Base-by-base conservation (phyloP, 1,140 invertebrate species). In the Orius insidiosus region DNA sequence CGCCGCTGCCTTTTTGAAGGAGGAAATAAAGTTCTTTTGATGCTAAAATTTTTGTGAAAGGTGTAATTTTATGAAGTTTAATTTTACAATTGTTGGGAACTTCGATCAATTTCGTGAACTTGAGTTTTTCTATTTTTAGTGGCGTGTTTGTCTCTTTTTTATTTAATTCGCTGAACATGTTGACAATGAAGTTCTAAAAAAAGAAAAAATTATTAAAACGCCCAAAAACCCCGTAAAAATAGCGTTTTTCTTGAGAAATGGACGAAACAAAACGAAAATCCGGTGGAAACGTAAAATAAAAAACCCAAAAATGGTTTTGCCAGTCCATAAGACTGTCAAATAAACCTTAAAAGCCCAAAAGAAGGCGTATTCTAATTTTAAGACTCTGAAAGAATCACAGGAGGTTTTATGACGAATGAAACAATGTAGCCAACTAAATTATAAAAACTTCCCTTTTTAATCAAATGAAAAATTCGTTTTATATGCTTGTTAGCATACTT, bases 1-100 rank as follows among this genome's bases (percentile, higher is more conserved):
- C 36, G 18, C 48, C 48, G 13, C 30, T 33, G 2, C 48, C 48
- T 3, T 31, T 39, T 33, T 45, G 48, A 6, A 45, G 24, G 3
- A 35, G 19, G 6, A 44, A 24, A 7, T 24, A 24, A 24, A 24
- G 24, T 7, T 24, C 24, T 24, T 24, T 24, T 3, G 24, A 24
- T 7, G 24, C 24, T 24, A 24, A 24, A 24, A 24, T n/a, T n/a
- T n/a, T n/a, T 49, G n/a, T 38, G 11, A 9, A 49, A 11, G 10
- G 47, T 43, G 7, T 24, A n/a, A 13, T 9, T 13, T 18, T 34
- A 36, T 30, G 9, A 42, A 35, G n/a, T 13, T 13, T 1, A 3
- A 34, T 7, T 7, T 24, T 24, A 24, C 24, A 24, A 4, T 24
- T 24, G 24, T 8, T 8, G 1, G 37, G 9, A 14, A 39, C 8